Evolutionary conservation across 1,140 invertebrate species (phyloP), one percentile per base, ranked within the genome.

Genomic region (Ips typographus): DNA sequence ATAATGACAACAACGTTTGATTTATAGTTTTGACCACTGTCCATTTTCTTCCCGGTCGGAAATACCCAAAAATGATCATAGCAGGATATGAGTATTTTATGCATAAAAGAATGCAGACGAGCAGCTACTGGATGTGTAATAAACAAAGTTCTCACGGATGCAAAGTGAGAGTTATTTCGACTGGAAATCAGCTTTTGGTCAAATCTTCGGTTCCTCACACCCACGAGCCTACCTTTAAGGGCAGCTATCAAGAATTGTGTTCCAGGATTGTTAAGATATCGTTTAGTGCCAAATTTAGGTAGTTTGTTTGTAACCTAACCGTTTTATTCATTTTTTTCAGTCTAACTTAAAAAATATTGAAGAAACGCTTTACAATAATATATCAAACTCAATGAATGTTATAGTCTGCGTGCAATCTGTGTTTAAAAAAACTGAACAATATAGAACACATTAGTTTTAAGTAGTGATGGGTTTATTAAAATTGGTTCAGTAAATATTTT

Each of bases 11-110:
- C 22, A 22, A 22, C 22, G 22, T 22, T 22, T 22, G 6, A 8
- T 59, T 70, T 63, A 55, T 70, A 70, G 68, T 39, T 8, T 39
- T 39, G 7, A 56, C 53, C 2, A 56, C 7, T 2, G 57, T 66
- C 40, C 51, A 62, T 39, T 71, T 71, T 61, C n/a, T 36, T 1
- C 43, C 55, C 0, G 69, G 69, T n/a, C 37, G 43, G 52, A 71
- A 71, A 41, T 42, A 72, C 44, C 71, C 71, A 2, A 69, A 40
- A 49, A 62, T 72, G 66, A 53, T 72, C 37, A 52, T 70, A 47
- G 56, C 61, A 22, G 70, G 69, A 7, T 71, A 68, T 58, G 69
- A 66, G 42, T 73, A 68, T 43, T 41, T 52, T 2, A 39, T 64
- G 43, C 38, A 64, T 22, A 40, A 41, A 4, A 38, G 44, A 5